Evolutionary conservation across 2,888 invertebrate genomes (phyloP), one percentile per base, ranked within the genome.

Genomic region (Chrysomela aeneicollis): DNA sequence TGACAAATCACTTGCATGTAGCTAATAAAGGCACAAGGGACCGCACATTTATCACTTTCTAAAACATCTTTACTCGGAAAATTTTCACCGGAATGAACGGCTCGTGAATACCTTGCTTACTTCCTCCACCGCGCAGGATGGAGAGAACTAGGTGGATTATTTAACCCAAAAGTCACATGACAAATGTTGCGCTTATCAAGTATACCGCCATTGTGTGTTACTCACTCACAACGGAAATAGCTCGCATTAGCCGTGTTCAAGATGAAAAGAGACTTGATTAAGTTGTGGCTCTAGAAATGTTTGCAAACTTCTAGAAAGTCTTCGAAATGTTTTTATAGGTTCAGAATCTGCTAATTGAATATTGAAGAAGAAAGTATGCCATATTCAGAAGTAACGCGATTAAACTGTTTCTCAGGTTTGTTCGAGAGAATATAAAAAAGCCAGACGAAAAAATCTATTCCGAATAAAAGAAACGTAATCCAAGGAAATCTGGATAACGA

Each of bases 1-100:
- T 63, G 59, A 63, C 63, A 63, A 63, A 63, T 63, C 54, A 55
- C 63, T 59, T 32, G 63, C 59, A 59, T 50, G 63, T 51, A 63
- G 54, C 59, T 63, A 63, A 63, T 63, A 63, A 59, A 63, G 63
- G 53, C 63, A 37, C 53, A 50, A n/a, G 63, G 50, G 63, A 59
- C 59, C 59, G 54, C 55, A 53, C 63, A 59, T 63, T 63, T 54
- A 54, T 63, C 63, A 63, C 63, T 63, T 63, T 59, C 63, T 50
- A 59, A 50, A 63, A 59, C 59, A 59, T 59, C 59, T 63, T 46
- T 53, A 59, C 47, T 50, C 53, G 59, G 59, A 59, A 59, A 63
- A 63, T 59, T 54, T 63, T 51, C 53, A 59, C 50, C 63, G 50
- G 59, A 59, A 53, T 54, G 58, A 57, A 58, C 50, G 54, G 35